Evolutionary conservation across 2,113 vertebrate genomes (phyloP).

Genomic region (Micronycteris hirsuta): DNA sequence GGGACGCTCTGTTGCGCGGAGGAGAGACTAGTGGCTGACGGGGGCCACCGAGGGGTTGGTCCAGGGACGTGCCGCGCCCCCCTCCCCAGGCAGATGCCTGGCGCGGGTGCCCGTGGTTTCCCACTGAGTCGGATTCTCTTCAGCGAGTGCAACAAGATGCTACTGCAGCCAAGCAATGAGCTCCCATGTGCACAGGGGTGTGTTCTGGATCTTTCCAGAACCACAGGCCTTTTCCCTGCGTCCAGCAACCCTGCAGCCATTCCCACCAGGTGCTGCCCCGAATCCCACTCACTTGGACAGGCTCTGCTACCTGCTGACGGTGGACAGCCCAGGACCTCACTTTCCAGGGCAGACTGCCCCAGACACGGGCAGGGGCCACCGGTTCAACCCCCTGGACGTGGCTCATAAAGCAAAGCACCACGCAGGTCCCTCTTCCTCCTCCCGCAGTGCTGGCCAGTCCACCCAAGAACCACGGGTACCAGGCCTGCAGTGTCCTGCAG

Average conservation of each 20-base stretch:
- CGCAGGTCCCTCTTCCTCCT: too few relatives aligned
- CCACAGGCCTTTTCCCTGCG: neutral
- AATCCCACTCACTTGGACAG: neutral
- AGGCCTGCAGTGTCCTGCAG: neutral
- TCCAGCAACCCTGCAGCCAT: neutral
- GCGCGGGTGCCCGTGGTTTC: neutral
- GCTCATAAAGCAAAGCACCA: neutral
- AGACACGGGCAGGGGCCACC: neutral
- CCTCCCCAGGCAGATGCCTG: neutral
- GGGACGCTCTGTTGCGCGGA: accelerated
- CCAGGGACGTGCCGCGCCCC: neutral
- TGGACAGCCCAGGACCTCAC: neutral
- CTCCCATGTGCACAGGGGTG: accelerated
- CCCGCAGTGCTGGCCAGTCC: neutral
- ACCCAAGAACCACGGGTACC: neutral
- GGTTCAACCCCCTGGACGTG: accelerated
- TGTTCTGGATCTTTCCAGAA: neutral
- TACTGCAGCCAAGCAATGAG: neutral
- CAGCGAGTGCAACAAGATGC: neutral
- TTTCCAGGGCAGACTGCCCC: neutral
- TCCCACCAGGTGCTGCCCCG: neutral
- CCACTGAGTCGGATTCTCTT: neutral
- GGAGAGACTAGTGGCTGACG: too few relatives aligned
- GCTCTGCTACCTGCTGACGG: neutral
- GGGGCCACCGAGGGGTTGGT: neutral